A percentile compares a stretch with the other conserved stretches of the same genome.
These are phyloP conservation scores for Asteroscopus sphinx DNA, from an alignment of 2,888 invertebrate species.

Conservation along the genomic window DNA sequence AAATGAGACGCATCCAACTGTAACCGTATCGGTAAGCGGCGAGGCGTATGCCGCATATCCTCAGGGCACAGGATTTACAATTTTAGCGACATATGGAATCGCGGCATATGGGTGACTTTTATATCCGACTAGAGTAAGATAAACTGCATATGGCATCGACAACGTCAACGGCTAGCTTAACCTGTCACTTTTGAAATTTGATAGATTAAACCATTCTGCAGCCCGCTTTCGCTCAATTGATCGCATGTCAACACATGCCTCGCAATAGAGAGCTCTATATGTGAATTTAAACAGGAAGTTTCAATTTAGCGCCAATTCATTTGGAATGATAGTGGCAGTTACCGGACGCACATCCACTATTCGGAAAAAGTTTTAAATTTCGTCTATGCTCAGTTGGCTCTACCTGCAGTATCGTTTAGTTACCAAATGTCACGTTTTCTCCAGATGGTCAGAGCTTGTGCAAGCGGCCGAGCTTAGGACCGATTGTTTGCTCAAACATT, in stretches of 20 bases:
- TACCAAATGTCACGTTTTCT: constrained; percentile 85
- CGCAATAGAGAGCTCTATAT: constrained; percentile 79
- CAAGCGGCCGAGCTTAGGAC: constrained; percentile 78
- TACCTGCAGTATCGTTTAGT: constrained; percentile 74
- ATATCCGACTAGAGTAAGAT: constrained; percentile 67
- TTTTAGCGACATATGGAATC: constrained; percentile 70
- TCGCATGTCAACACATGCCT: constrained; percentile 83
- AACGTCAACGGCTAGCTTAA: constrained; percentile 70
- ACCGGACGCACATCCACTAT: constrained; percentile 78
- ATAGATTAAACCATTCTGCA: constrained; percentile 77
- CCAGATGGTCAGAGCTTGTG: constrained; percentile 87
- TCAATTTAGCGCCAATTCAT: constrained; percentile 88
- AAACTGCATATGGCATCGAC: constrained; percentile 76
- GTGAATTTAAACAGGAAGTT: constrained; percentile 87
- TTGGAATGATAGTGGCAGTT: constrained; percentile 80
- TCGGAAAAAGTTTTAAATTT: constrained; percentile 77
- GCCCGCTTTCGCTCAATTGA: constrained; percentile 86
- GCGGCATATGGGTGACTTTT: constrained; percentile 72
- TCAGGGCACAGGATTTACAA: constrained; percentile 54
- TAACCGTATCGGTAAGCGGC: constrained; percentile 63
- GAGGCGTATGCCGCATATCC: constrained; percentile 64
- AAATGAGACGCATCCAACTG: constrained; percentile 68
- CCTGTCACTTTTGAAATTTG: constrained; percentile 80
- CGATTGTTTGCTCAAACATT: constrained; percentile 88
- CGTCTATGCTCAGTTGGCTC: constrained; percentile 66